A percentile compares a stretch with the other conserved stretches of the same genome.
Conservation (phyloP, 2,888 invertebrate species). For the Oligia strigilis region DNA sequence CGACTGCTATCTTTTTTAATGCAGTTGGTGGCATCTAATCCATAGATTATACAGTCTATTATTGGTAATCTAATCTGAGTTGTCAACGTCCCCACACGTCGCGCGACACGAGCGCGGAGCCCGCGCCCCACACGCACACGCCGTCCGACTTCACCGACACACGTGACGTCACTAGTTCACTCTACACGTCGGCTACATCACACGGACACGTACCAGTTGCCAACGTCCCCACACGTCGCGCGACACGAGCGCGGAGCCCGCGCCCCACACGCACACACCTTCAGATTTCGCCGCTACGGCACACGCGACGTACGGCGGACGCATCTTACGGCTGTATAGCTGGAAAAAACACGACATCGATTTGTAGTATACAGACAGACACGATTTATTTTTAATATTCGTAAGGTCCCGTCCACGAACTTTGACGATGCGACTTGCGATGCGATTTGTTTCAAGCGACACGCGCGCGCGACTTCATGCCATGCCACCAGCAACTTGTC, state of each 20-base stretch:
- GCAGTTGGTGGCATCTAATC: neutral
- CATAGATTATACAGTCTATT: too few relatives aligned
- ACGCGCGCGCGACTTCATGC: too few relatives aligned
- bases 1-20: neutral
- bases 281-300: slow-evolving; percentile 70
- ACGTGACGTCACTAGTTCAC: slow-evolving; percentile 71
- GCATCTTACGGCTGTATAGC: slow-evolving; percentile 77
- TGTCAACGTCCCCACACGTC: slow-evolving; percentile 85
- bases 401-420: neutral
- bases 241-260: slow-evolving; percentile 78
- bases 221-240: slow-evolving; percentile 84
- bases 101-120: slow-evolving; percentile 75
- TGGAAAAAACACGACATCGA: slow-evolving; percentile 46
- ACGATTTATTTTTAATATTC: neutral
- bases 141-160: slow-evolving; percentile 68
- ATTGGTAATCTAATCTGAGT: slow-evolving; percentile 16
- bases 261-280: slow-evolving; percentile 80
- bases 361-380: neutral
- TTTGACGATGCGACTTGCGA: neutral
- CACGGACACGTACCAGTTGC: slow-evolving; percentile 75
- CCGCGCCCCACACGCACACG: slow-evolving; percentile 84
- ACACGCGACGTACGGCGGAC: slow-evolving; percentile 81
- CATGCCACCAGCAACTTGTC: too few relatives aligned
- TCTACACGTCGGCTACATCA: too few relatives aligned
- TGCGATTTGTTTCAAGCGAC: too few relatives aligned